Conservation (phyloP, 2,113 vertebrate species). For the Chlorodrepanis virens region DNA sequence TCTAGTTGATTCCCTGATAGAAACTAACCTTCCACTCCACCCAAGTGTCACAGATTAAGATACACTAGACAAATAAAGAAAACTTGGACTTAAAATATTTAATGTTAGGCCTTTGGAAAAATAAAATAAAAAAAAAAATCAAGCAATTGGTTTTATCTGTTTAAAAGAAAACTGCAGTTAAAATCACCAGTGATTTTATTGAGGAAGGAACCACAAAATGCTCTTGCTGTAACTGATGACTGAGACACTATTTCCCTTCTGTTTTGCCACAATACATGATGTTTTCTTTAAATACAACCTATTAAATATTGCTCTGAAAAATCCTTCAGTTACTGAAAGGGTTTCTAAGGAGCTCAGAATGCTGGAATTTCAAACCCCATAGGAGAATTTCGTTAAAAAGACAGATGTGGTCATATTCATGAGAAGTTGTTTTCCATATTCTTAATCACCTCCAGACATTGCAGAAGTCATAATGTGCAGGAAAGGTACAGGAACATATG, state of each 20-base stretch:
- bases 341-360: slow-evolving; percentile 33
- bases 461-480: background rate
- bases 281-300: background rate
- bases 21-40: background rate
- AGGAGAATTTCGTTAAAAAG: slow-evolving; percentile 14
- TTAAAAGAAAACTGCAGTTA: background rate
- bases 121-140: background rate
- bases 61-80: background rate
- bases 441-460: slow-evolving; percentile 42
- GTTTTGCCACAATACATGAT: background rate
- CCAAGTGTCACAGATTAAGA: background rate
- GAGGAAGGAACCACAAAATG: background rate
- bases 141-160: background rate
- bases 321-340: background rate
- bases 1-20: background rate
- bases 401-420: slow-evolving; percentile 31
- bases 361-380: slow-evolving; percentile 41
- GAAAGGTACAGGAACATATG: background rate
- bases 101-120: background rate
- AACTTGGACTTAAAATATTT: background rate
- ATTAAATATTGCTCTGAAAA: slow-evolving; percentile 23
- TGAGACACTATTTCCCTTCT: background rate
- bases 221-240: background rate
- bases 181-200: background rate
- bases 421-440: slow-evolving; percentile 37